A percentile compares a stretch with the other conserved stretches of the same genome.
Evolutionary conservation across 2,888 invertebrate species (phyloP).

Genomic region (Volucella inanis): DNA sequence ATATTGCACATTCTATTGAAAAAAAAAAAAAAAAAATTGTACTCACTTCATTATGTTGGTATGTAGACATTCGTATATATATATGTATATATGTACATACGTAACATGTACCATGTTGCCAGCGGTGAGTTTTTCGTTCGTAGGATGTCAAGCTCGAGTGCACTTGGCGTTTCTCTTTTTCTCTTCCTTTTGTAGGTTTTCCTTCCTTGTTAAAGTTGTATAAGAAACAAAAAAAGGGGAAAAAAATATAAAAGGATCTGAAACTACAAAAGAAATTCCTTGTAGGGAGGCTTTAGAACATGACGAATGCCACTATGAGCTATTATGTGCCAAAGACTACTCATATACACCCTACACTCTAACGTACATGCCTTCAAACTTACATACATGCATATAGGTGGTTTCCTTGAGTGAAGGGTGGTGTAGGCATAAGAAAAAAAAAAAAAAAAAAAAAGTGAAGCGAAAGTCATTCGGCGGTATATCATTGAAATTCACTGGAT

Average conservation of each 20-base stretch:
- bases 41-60: too few species aligned
- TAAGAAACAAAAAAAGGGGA: slow-evolving; percentile 14
- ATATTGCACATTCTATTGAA: not conserved
- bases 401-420: slow-evolving; percentile 21
- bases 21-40: too few species aligned
- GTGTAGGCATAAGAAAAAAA: slow-evolving; percentile 17
- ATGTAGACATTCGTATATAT: not conserved
- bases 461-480: slow-evolving; percentile 66
- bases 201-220: not conserved
- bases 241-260: slow-evolving; percentile 59
- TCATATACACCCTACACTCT: not conserved
- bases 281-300: slow-evolving; percentile 59
- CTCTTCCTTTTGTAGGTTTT: slow-evolving; percentile 7
- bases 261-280: slow-evolving; percentile 73
- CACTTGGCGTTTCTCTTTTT: slow-evolving; percentile 60
- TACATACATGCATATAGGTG: slow-evolving; percentile 5
- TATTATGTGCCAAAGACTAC: slow-evolving; percentile 13
- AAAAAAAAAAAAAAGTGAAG: slow-evolving; percentile 41
- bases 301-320: slow-evolving; percentile 64
- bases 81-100: slow-evolving; percentile 15
- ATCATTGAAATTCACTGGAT: slow-evolving; percentile 68
- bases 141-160: slow-evolving; percentile 72
- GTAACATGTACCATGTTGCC: slow-evolving; percentile 47
- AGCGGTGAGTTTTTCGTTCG: slow-evolving; percentile 48
- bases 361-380: not conserved